Evolutionary conservation across 2,888 invertebrate genomes (phyloP), one percentile per base, ranked within the genome.

Genomic region (Cephus rjabovi): DNA sequence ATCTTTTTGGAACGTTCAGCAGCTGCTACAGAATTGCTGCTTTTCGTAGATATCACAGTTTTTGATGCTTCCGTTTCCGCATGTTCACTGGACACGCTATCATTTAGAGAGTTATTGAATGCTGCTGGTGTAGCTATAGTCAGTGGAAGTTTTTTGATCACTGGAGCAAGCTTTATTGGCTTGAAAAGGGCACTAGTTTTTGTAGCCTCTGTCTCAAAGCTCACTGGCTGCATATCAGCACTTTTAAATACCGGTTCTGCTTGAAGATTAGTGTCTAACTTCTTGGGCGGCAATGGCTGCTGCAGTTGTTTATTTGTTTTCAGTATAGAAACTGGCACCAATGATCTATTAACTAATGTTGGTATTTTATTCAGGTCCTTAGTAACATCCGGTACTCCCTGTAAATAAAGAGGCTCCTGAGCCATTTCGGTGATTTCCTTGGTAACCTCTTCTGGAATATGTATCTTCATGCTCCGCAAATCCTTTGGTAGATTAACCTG

Each of bases 141-240:
- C 3, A 84, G 70, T 70, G 81, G 75, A 23, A 83, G 68, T 74
- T 87, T 89, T 70, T 86, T 88, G 4, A 79, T n/a, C 0, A 84
- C 71, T 3, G 86, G 81, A 40, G 82, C 80, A n/a, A 89, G 76
- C 79, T 86, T 89, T 12, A 90, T 88, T 0, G 89, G 88, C 73
- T 89, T 89, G 37, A 90, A 89, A 1, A 77, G 70, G 15, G 83
- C 79, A 77, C 77, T 82, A 3, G 69, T 23, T n/a, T 81, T 84
- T 23, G 79, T 75, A 11, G 75, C 56, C 33, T 82, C 75, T 4
- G 73, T 69, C 0, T 80, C 77, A 11, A 82, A 56, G 23, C 71
- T 75, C n/a, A 89, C 88, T 4, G 90, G 87, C 34, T 80, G 85
- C 90, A 90, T 90, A n/a, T 88, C 84, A 4, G 90, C 90, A 37